A percentile compares a stretch with the other conserved stretches of the same genome.
These are phyloP conservation scores for Drosophila hamatofila DNA, from an alignment of 2,888 invertebrate genomes.

Conservation along the genomic window DNA sequence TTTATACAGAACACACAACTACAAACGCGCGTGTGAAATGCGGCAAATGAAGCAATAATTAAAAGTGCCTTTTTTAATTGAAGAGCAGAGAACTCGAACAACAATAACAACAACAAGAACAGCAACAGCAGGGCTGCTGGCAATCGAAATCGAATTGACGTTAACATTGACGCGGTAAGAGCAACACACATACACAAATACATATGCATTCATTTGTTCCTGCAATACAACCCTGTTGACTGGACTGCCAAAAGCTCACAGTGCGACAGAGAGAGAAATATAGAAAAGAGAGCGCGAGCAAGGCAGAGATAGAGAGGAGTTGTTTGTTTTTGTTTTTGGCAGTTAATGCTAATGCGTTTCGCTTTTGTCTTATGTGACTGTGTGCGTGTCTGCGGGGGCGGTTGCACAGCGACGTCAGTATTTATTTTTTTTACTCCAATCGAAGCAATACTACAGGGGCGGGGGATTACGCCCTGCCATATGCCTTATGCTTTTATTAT, in stretches of 20 bases:
- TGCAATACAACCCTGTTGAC: constrained; percentile 49
- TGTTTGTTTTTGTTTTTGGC: constrained; percentile 69
- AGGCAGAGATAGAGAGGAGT: constrained; percentile 16
- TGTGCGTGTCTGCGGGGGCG: constrained; percentile 18
- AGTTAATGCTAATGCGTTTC: constrained; percentile 75
- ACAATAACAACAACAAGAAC: constrained; percentile 29
- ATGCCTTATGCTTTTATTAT: constrained; percentile 62
- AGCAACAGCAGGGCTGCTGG: constrained; percentile 34
- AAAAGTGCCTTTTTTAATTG: constrained; percentile 79
- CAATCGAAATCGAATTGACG: constrained; percentile 74
- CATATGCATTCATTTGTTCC: constrained; percentile 11
- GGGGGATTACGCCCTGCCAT: constrained; percentile 27
- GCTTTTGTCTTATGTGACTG: constrained; percentile 56
- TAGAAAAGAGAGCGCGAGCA: constrained; percentile 1
- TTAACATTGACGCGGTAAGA: constrained; percentile 73
- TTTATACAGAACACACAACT: constrained; percentile 45
- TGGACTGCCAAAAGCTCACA: constrained; percentile 45
- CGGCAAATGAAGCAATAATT: constrained; percentile 72
- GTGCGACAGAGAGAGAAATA: not conserved
- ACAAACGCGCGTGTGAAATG: constrained; percentile 38
- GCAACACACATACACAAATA: constrained; percentile 32
- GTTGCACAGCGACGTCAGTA: constrained; percentile 47
- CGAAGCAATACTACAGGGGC: not conserved
- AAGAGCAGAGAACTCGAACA: constrained; percentile 51
- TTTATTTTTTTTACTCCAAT: constrained; percentile 60